These are phyloP conservation scores for Clepsis dumicolana DNA, from an alignment of 2,888 invertebrate species.

Conservation along the genomic window DNA sequence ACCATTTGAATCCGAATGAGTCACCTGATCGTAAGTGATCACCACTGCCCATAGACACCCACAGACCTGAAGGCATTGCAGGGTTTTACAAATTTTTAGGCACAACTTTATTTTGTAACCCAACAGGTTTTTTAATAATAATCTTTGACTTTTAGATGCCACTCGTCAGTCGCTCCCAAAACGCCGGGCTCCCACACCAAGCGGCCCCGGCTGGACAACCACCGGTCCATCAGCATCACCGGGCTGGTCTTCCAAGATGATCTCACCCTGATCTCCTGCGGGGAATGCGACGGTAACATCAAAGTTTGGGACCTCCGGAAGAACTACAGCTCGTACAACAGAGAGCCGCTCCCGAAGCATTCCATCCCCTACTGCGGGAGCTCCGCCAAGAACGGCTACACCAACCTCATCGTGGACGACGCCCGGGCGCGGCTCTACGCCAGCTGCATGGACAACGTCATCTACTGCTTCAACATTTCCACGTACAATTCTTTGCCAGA, in stretches of 20 bases:
- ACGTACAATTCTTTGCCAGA: conserved; percentile 89
- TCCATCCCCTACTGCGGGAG: conserved; percentile 91
- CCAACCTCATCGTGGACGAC: conserved; percentile 91
- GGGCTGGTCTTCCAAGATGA: conserved; percentile 94
- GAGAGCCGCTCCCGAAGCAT: conserved; percentile 90
- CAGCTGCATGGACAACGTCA: conserved; percentile 94
- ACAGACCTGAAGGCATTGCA: too few relatives aligned
- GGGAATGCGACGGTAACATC: conserved; percentile 94
- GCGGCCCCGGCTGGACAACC: conserved; percentile 76
- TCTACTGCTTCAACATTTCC: conserved; percentile 94
- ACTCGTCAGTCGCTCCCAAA: conserved; percentile 77
- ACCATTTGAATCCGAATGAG: too few relatives aligned
- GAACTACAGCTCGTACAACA: conserved; percentile 89
- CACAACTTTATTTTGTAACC: too few relatives aligned
- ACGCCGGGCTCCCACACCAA: conserved; percentile 85
- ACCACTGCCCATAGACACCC: too few relatives aligned
- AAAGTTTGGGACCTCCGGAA: conserved; percentile 96
- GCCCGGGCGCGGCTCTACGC: conserved; percentile 90
- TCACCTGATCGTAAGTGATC: too few relatives aligned
- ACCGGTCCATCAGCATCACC: conserved; percentile 91
- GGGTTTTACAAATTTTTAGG: too few relatives aligned
- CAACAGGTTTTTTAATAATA: too few relatives aligned
- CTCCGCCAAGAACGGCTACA: conserved; percentile 90
- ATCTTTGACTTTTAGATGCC: conserved; percentile 70
- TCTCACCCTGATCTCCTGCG: conserved; percentile 92